phyloP scores from a whole-genome alignment of 2,113 vertebrate species.

The Capreolus pygargus region DNA sequence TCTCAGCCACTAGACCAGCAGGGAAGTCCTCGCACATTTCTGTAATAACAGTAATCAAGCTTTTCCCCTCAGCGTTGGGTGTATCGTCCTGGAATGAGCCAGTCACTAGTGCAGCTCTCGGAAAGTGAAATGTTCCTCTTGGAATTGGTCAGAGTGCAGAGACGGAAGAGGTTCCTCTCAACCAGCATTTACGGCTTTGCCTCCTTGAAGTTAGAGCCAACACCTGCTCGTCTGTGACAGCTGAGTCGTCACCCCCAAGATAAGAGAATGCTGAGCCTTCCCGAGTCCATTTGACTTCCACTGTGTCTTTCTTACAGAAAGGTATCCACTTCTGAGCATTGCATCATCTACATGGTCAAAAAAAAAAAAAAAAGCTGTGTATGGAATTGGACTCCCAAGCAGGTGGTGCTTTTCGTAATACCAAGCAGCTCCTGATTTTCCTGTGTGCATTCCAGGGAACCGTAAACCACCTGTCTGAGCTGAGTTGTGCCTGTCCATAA shows the following conservation, averaged over 20 bases:
- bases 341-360: accelerated
- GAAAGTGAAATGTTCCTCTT: not conserved
- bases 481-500: not conserved
- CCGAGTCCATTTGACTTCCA: accelerated
- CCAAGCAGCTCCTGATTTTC: not conserved
- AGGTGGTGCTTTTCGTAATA: not conserved
- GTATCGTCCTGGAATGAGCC: not conserved
- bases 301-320: accelerated
- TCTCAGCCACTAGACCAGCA: not conserved
- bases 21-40: not conserved
- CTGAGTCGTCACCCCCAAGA: not conserved
- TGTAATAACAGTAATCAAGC: no score
- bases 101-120: not conserved
- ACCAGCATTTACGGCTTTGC: no score
- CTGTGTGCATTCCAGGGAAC: not conserved
- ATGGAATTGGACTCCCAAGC: not conserved
- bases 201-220: not conserved
- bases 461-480: not conserved
- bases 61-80: accelerated
- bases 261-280: not conserved
- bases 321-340: accelerated
- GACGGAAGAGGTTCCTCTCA: accelerated
- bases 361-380: not conserved
- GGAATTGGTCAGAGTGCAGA: not conserved
- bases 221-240: accelerated